Base-by-base conservation (phyloP, 2,113 vertebrate species). In the Nanorana parkeri region DNA sequence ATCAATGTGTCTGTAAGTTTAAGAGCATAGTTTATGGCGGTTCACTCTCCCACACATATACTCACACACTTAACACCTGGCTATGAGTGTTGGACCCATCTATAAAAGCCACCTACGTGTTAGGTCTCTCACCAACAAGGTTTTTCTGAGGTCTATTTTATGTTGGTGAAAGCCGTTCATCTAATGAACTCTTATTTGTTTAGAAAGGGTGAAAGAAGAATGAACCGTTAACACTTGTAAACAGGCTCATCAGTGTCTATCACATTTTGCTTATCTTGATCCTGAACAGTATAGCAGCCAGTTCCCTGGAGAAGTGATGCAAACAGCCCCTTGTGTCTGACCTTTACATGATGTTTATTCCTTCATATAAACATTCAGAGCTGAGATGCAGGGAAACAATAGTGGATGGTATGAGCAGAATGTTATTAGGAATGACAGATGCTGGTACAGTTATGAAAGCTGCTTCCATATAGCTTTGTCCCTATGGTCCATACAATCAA, bases 321-420 rank as follows among this genome's bases (percentile, higher is more conserved):
- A 6, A 69, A 17, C 24, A 26, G 21, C 68, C n/a, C n/a, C 68
- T 21, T 69, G 68, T 23, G 17, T 5, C 51, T 72, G 51, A 72
- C 68, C 47, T 52, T 69, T 52, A 28, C 17, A 24, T 72, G 68
- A 23, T 72, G 26, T 72, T 69, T 52, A 68, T 68, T 47, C 66
- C 17, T 41, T 11, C 29, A 17, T 66, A 29, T 17, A n/a, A 16
- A 17, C 26, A 47, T 28, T 28, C 11, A 28, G 13, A 26, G 15
- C 67, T 28, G n/a, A 52, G 16, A 52, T 15, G 13, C 41, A 51
- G 68, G 1, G 19, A 47, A 52, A 17, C 47, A 26, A 54, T 24
- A 55, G 17, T 55, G 24, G 68, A 24, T 19, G 41, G 29, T n/a
- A 20, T 66, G 26, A 66, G 28, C 23, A 3, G 15, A 24, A 19